phyloP scores from a whole-genome alignment of 2,113 vertebrate species.

The Junco hyemalis region DNA sequence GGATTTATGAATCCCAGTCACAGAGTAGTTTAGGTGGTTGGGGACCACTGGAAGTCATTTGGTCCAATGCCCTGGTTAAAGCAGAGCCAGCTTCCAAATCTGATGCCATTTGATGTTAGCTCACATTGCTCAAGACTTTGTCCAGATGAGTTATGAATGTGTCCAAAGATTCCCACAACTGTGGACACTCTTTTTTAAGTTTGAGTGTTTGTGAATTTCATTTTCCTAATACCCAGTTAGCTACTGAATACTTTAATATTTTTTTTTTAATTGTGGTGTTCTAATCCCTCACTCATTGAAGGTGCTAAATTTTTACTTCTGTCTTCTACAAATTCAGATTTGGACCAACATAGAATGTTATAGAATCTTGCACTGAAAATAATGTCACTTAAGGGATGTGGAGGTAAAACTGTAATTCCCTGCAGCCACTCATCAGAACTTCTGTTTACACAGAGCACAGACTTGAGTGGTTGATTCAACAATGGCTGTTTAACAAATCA shows the following conservation, averaged over 20 bases:
- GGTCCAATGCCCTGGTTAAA: background rate
- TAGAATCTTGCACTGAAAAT: background rate
- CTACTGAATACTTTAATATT: background rate
- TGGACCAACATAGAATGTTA: background rate
- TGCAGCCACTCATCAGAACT: background rate
- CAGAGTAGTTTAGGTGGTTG: background rate
- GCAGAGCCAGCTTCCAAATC: background rate
- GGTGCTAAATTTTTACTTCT: background rate
- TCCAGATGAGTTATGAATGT: background rate
- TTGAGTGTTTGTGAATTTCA: background rate
- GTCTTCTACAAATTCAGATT: background rate
- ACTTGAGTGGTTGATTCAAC: background rate
- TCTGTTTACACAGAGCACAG: background rate
- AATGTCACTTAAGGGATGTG: accelerated
- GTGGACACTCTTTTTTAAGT: background rate
- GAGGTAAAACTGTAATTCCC: background rate
- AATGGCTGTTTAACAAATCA: background rate
- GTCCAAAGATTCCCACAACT: background rate
- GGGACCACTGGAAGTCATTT: background rate
- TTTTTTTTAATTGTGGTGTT: background rate
- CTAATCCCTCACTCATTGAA: background rate
- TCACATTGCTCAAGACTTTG: background rate
- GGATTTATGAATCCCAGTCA: background rate
- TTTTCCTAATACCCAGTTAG: background rate
- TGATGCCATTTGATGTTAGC: background rate